Evolutionary conservation across 2,888 invertebrate species (phyloP), one percentile per base, ranked within the genome.

Genomic region (Allygus modestus): DNA sequence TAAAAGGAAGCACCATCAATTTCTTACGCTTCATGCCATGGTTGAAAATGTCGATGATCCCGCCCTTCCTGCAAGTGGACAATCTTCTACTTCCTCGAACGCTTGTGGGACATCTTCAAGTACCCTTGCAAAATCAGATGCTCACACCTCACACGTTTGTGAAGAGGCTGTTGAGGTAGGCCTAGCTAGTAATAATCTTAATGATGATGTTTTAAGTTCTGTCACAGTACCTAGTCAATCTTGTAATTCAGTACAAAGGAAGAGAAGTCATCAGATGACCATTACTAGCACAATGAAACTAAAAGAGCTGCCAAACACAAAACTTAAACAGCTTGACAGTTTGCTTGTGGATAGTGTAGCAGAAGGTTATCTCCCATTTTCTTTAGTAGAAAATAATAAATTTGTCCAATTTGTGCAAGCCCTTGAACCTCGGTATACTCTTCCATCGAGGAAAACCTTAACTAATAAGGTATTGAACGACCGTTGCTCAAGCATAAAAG

Each of bases 1-100:
- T 1, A 81, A 54, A 31, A 7, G 54, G 11, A 81, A 81, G n/a
- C 81, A 81, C 58, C 81, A 81, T 26, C 81, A 81, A n/a, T 81
- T 23, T 15, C 51, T 81, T 0, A 81, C 26, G 11, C 17, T 81
- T 46, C 20, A 58, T 54, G 5, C 20, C 0, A 51, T 81, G 81
- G 20, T 15, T 31, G 51, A 58, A 0, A 9, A 9, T 26, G 41
- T 71, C 7, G 54, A 54, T 31, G 65, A 31, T 15, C 65, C 31
- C 9, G 65, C 28, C 1, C 9, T 11, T 1, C 58, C 58, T 23
- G 1, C 58, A 15, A 0, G 23, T 12, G 20, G 20, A 2, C 23
- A 23, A 20, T 58, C 58, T 20, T 20, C 23, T 23, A 12, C 58
- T 9, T 20, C 58, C 20, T 9, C 26, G 23, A 12, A 9, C 4